Evolutionary conservation across 2,113 vertebrate genomes (phyloP), one percentile per base, ranked within the genome.

Genomic region (Etheostoma spectabile): DNA sequence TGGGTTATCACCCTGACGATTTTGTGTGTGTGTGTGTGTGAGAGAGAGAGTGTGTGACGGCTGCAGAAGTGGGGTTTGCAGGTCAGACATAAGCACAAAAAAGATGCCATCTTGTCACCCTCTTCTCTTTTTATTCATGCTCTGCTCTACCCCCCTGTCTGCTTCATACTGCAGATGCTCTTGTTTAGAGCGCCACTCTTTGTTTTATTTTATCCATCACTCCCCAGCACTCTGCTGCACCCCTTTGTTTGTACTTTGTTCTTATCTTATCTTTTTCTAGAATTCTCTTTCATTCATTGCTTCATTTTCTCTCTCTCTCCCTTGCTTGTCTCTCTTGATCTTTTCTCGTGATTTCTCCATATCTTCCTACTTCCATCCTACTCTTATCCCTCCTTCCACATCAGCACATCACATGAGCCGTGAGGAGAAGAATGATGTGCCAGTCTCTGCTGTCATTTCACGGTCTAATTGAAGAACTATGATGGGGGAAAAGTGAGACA

Each of bases 391-490:
- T 65, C 77, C 55, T 35, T 81, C 60, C 49, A 74, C 57, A 68
- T 83, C 79, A 74, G 75, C 79, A 77, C 83, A 69, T 88, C 69
- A 86, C 73, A 79, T 84, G 70, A 78, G 48, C 68, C 72, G 74
- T 51, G 64, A 77, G 72, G 76, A 86, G 56, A 66, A 74, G 74
- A 57, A 46, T 27, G 12, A 72, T 52, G 46, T 53, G 35, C 35
- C 64, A 60, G 68, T 52, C 75, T 86, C 83, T 71, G 83, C 75
- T 71, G 66, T 80, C 7, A 85, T 89, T 82, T 91, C 80, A 83
- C 85, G 80, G 82, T 88, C 82, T 80, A 77, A 87, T 90, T 83
- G 81, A 83, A 90, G 51, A 74, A 63, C 13, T 24, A 59, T 59
- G 82, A 78, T 3, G 14, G 12, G 51, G n/a, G 13, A 42, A 33